Percentiles rank a stretch among this genome's conserved stretches.
phyloP scores from a whole-genome alignment of 2,888 invertebrate genomes.

The Tinea pellionella region DNA sequence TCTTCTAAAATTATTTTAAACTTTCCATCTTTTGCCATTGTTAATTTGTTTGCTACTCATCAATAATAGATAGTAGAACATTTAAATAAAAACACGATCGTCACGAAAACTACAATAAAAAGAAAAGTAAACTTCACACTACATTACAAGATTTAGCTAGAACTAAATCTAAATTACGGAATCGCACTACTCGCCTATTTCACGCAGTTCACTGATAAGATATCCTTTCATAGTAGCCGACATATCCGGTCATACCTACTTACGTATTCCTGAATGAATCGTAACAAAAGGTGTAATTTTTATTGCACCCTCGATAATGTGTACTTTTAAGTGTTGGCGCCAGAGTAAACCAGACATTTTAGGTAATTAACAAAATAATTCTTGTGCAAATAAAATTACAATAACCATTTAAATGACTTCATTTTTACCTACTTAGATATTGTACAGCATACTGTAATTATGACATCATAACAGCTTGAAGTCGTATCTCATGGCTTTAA shows the following conservation, averaged over 20 bases:
- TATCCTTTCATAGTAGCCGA: slow-evolving; percentile 10
- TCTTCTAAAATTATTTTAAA: too few species aligned
- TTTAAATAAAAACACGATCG: neutral
- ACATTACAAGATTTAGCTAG: neutral
- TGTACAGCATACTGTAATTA: too few species aligned
- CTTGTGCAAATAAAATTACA: neutral
- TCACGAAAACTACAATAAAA: neutral
- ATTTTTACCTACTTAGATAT: too few species aligned
- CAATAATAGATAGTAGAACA: neutral
- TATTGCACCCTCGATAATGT: neutral
- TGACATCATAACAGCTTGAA: too few species aligned
- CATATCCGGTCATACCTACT: neutral
- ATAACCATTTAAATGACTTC: too few species aligned
- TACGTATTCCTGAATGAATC: neutral
- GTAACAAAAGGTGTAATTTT: neutral
- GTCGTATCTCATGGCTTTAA: too few species aligned
- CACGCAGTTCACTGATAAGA: slow-evolving; percentile 5
- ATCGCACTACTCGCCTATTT: slow-evolving; percentile 4
- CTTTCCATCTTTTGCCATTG: too few species aligned
- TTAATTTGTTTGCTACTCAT: too few species aligned
- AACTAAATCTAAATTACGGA: slow-evolving; percentile 1
- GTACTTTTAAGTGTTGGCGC: neutral
- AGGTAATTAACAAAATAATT: neutral
- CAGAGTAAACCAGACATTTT: neutral
- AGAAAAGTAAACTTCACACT: neutral